A percentile compares a stretch with the other conserved stretches of the same genome.
Evolutionary conservation across 2,797 vertebrate genomes (phyloP).

Genomic region (Manis crassicaudata): DNA sequence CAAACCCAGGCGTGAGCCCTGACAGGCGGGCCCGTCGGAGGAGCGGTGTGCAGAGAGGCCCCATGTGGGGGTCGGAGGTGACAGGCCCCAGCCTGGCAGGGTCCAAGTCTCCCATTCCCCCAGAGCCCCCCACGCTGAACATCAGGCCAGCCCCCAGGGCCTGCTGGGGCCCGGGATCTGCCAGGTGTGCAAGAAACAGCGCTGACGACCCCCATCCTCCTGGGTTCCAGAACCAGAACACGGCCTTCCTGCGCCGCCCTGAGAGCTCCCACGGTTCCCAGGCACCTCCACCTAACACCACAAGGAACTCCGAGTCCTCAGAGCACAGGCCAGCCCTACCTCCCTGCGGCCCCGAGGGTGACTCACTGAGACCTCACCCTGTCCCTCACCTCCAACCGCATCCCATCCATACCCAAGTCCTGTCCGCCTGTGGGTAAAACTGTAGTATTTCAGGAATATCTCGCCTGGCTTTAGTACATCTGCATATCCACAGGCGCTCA

Average conservation of each 20-base stretch:
- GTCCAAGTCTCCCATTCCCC: fast-evolving
- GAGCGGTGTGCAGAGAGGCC: not conserved
- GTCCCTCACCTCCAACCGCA: not conserved
- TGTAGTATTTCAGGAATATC: too few relatives aligned
- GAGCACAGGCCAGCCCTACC: not conserved
- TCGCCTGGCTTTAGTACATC: too few relatives aligned
- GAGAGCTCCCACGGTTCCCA: not conserved
- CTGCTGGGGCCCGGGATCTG: not conserved
- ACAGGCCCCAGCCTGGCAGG: not conserved
- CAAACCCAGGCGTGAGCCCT: not conserved
- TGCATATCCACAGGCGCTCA: too few relatives aligned
- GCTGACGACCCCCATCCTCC: too few relatives aligned
- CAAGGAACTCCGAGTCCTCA: not conserved
- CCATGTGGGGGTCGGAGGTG: not conserved
- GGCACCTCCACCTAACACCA: not conserved
- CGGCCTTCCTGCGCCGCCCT: not conserved
- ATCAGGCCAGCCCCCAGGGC: not conserved
- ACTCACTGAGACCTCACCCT: not conserved
- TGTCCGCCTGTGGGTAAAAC: too few relatives aligned
- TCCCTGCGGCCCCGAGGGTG: not conserved
- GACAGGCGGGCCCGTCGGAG: fast-evolving
- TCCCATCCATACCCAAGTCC: too few relatives aligned
- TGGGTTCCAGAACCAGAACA: too few relatives aligned
- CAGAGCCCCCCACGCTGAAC: not conserved
- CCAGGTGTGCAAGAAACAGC: too few relatives aligned